A percentile compares a stretch with the other conserved stretches of the same genome.
These are phyloP conservation scores for Coecobrya sp. DNA, from an alignment of 2,888 invertebrate genomes.

Conservation along the genomic window DNA sequence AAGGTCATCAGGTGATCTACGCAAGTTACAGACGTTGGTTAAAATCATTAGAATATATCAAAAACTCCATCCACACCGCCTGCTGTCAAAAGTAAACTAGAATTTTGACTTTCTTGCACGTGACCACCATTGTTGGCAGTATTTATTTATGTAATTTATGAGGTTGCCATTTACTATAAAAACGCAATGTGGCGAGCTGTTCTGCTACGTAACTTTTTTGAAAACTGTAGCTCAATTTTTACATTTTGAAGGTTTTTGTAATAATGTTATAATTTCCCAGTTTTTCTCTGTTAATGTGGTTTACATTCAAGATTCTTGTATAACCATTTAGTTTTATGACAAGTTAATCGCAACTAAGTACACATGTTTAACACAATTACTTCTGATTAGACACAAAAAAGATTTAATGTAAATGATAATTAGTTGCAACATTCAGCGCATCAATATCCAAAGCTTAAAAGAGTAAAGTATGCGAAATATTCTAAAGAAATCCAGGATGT, in stretches of 20 bases:
- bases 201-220: neutral
- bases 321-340: neutral
- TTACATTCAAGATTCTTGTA: too few relatives aligned
- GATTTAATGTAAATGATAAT: neutral
- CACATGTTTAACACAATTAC: conserved; percentile 23
- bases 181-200: neutral
- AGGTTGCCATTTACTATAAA: neutral
- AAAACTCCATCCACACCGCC: conserved; percentile 56
- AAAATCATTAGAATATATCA: conserved; percentile 62
- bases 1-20: conserved; percentile 75
- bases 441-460: neutral
- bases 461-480: conserved; percentile 70
- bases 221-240: neutral
- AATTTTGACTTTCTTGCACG: conserved; percentile 82
- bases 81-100: conserved; percentile 77
- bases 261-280: neutral
- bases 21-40: conserved; percentile 39
- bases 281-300: neutral
- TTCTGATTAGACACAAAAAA: conserved; percentile 2
- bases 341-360: neutral
- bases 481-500: conserved; percentile 73
- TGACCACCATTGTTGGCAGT: conserved; percentile 66
- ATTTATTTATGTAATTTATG: conserved; percentile 78
- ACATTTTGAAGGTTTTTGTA: neutral
- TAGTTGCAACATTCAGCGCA: neutral